phyloP scores from a whole-genome alignment of 2,888 invertebrate genomes.

The Dascillus cervinus region DNA sequence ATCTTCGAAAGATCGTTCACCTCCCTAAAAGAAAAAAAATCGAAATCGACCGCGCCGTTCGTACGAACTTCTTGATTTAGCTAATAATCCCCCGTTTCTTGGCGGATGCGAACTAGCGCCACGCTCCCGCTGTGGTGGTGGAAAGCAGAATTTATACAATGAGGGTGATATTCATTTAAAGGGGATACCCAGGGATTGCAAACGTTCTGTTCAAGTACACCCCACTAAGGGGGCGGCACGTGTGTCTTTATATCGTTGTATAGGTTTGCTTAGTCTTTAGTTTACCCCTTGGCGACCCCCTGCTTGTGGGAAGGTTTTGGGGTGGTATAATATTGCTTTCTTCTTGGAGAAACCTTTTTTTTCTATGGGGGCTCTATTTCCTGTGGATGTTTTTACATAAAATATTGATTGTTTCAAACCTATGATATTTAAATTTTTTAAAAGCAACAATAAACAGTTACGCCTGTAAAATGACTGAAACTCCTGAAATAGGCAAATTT shows the following conservation, averaged over 20 bases:
- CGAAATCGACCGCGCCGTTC: no score
- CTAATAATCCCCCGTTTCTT: background rate
- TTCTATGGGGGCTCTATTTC: no score
- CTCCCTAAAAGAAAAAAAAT: no score
- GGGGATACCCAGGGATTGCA: background rate
- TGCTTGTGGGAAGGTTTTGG: conserved; percentile 5
- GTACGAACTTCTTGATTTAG: background rate
- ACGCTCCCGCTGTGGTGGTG: background rate
- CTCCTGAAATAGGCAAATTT: no score
- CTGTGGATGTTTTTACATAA: no score
- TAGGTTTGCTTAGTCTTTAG: conserved; percentile 1
- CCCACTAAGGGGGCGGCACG: conserved; percentile 6
- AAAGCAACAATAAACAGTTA: no score
- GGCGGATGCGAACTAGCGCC: background rate
- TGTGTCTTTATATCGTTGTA: conserved; percentile 4
- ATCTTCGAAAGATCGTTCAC: no score
- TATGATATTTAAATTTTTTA: no score
- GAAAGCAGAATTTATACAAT: background rate
- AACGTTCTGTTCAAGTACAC: conserved; percentile 3
- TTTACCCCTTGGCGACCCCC: conserved; percentile 4
- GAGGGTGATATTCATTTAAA: background rate
- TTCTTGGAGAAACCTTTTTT: no score
- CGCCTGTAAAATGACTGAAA: no score
- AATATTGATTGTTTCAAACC: no score
- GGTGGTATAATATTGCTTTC: background rate